Evolutionary conservation across 2,888 invertebrate genomes (phyloP).

Genomic region (Brachycybe producta): DNA sequence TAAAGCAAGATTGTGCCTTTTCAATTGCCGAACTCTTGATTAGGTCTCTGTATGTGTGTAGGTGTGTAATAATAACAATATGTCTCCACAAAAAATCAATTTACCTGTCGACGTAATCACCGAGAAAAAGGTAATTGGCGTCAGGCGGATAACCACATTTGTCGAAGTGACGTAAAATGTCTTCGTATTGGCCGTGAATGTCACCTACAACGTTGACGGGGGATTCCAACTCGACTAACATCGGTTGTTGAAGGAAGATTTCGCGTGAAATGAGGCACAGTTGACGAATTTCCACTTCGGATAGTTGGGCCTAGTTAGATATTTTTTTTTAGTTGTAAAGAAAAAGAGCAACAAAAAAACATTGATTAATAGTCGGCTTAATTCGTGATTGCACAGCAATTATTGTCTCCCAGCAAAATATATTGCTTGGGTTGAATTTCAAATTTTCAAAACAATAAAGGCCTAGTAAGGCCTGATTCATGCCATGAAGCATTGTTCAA

Average conservation of each 20-base stretch:
- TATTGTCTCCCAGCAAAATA: no score
- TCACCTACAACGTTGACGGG: slow-evolving; percentile 43
- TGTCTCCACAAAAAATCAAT: slow-evolving; percentile 1
- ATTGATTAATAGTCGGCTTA: no score
- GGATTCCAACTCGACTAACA: slow-evolving; percentile 38
- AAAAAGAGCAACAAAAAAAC: not conserved
- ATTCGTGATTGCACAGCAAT: no score
- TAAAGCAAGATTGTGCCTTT: no score
- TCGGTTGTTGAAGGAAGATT: slow-evolving; percentile 39
- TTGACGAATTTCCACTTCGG: slow-evolving; percentile 37
- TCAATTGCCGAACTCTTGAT: no score
- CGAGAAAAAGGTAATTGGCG: slow-evolving; percentile 42
- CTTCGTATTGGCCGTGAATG: slow-evolving; percentile 42
- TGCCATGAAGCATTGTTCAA: no score
- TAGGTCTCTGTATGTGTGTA: no score
- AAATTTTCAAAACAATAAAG: no score
- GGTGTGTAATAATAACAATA: no score
- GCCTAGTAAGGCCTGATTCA: no score
- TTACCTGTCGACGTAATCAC: slow-evolving; percentile 43
- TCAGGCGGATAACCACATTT: slow-evolving; percentile 41
- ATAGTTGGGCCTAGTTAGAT: slow-evolving; percentile 21
- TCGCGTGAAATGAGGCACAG: slow-evolving; percentile 35
- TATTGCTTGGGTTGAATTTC: no score
- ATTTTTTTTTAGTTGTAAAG: not conserved
- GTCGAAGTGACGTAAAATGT: slow-evolving; percentile 40